Conservation (phyloP, 2,113 vertebrate genomes). For the Bubo bubo region DNA sequence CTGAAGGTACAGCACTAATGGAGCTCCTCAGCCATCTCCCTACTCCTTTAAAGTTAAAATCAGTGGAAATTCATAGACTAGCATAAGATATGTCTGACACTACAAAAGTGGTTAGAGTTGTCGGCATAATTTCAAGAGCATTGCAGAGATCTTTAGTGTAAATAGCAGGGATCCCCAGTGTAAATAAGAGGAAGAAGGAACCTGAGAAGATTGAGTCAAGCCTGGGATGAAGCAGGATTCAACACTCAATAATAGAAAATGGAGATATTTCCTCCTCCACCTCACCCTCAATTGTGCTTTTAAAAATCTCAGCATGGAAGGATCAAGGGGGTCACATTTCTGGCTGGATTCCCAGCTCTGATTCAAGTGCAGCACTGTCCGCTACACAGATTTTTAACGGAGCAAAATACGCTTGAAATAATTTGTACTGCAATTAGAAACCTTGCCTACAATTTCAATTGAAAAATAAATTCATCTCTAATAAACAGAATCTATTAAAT, state of each 20-base stretch:
- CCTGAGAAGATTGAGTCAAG: not conserved
- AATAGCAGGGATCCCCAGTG: not conserved
- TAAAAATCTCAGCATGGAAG: not conserved
- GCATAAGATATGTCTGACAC: slow-evolving; percentile 13
- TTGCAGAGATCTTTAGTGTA: not conserved
- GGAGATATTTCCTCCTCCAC: slow-evolving; percentile 11
- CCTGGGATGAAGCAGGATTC: not conserved
- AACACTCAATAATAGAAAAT: not conserved
- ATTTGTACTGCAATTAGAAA: slow-evolving; percentile 42
- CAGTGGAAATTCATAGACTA: not conserved
- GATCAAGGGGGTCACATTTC: slow-evolving; percentile 3
- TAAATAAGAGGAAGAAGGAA: not conserved
- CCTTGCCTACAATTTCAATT: slow-evolving; percentile 8
- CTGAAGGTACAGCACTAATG: not conserved
- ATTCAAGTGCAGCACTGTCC: slow-evolving; percentile 9
- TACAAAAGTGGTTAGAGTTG: not conserved
- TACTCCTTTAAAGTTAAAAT: not conserved
- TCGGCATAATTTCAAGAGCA: slow-evolving; percentile 6
- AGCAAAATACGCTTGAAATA: slow-evolving; percentile 32
- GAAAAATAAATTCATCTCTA: not conserved
- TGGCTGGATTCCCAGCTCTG: slow-evolving; percentile 40
- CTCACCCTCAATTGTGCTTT: slow-evolving; percentile 18
- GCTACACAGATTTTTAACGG: not conserved
- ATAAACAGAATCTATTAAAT: slow-evolving; percentile 23
- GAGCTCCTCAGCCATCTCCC: not conserved